phyloP scores from a whole-genome alignment of 23 tunicate genomes.

The Trididemnum clinides region DNA sequence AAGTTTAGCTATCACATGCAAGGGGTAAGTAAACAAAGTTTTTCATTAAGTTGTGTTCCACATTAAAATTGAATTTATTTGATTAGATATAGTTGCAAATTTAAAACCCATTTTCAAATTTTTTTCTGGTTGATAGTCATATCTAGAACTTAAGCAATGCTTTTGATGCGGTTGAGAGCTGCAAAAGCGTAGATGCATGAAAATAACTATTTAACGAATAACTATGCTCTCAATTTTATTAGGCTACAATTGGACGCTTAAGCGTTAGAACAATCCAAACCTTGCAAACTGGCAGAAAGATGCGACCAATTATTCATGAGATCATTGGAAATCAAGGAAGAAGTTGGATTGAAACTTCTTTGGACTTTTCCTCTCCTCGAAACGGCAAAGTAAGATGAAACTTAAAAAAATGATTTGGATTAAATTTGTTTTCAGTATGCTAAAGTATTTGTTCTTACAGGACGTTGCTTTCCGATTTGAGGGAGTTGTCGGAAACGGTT shows the following conservation, averaged over 20 bases:
- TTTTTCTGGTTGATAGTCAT: too few relatives aligned
- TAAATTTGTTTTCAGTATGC: too few relatives aligned
- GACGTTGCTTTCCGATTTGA: slow-evolving; percentile 74
- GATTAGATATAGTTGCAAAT: too few relatives aligned
- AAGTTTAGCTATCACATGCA: slow-evolving; percentile 77
- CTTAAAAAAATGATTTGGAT: background rate
- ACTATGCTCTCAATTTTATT: too few relatives aligned
- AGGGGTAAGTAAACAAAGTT: slow-evolving; percentile 92
- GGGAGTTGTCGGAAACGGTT: slow-evolving; percentile 62
- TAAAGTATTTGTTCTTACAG: slow-evolving; percentile 41
- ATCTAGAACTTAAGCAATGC: too few relatives aligned
- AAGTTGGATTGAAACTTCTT: slow-evolving; percentile 24
- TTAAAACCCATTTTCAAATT: too few relatives aligned
- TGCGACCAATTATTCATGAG: slow-evolving; percentile 4
- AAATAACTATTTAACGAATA: too few relatives aligned
- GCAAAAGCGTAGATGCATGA: too few relatives aligned
- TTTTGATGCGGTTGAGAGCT: too few relatives aligned
- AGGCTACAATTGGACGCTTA: too few relatives aligned
- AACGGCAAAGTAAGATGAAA: background rate
- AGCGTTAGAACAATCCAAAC: slow-evolving; percentile 54
- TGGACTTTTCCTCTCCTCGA: background rate
- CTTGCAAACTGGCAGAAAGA: slow-evolving; percentile 28
- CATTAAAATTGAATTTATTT: too few relatives aligned
- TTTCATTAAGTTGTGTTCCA: too few relatives aligned
- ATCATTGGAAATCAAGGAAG: slow-evolving; percentile 53